phyloP scores from a whole-genome alignment of 2,797 vertebrate species.

The Threskiornis aethiopicus region DNA sequence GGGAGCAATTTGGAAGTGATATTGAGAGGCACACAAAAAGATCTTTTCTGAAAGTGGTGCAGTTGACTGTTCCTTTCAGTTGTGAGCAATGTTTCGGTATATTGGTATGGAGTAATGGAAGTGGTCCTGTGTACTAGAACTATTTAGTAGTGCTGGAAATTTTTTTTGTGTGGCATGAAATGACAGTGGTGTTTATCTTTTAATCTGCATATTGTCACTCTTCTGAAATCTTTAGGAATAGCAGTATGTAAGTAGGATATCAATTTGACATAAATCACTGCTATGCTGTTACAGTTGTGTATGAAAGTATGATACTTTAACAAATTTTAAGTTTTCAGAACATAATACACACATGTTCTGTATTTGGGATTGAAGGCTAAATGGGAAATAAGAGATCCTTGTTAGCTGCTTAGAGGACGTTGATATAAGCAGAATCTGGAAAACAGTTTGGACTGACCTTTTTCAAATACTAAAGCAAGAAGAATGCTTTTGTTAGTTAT shows the following conservation, averaged over 20 bases:
- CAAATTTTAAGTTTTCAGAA: neutral
- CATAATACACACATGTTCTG: neutral
- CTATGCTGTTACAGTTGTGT: neutral
- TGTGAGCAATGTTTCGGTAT: neutral
- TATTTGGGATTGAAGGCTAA: neutral
- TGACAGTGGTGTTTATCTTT: neutral
- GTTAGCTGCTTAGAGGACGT: neutral
- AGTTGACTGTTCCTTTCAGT: neutral
- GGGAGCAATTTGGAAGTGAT: neutral
- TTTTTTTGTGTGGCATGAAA: neutral
- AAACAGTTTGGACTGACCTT: neutral
- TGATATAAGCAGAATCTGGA: neutral
- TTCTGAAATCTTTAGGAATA: neutral
- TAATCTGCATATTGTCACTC: neutral
- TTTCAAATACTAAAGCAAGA: neutral
- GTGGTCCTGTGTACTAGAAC: neutral
- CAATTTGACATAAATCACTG: neutral
- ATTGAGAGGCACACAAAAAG: neutral
- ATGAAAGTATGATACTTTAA: neutral
- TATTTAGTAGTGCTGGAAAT: neutral
- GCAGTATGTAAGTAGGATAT: neutral
- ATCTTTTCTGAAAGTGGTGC: neutral
- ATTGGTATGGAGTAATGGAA: neutral
- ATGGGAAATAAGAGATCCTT: neutral
- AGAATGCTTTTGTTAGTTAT: neutral